Percentiles rank a stretch among this genome's conserved stretches.
These are phyloP conservation scores for Fistularia tabacaria DNA, from an alignment of 2,797 vertebrate genomes.

Conservation along the genomic window DNA sequence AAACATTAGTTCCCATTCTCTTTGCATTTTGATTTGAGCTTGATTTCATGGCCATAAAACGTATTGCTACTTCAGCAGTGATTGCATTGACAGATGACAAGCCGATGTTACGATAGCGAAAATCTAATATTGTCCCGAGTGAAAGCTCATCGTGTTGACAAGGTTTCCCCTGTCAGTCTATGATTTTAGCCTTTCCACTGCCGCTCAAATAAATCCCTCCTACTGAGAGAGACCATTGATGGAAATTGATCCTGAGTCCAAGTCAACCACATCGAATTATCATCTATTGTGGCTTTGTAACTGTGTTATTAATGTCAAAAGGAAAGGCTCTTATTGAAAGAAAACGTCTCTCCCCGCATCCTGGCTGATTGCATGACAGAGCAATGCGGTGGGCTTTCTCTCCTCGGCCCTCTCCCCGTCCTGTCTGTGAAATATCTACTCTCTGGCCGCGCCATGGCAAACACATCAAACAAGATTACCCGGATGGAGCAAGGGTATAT, in stretches of 20 bases:
- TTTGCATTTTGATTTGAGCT: too few relatives aligned
- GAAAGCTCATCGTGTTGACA: constrained; percentile 11
- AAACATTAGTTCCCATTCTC: too few relatives aligned
- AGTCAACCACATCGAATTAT: constrained; percentile 24
- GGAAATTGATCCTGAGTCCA: constrained; percentile 26
- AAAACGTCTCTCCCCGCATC: constrained; percentile 21
- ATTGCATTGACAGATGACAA: too few relatives aligned
- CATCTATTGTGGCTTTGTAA: constrained; percentile 30
- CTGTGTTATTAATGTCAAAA: constrained; percentile 49
- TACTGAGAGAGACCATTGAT: constrained; percentile 10
- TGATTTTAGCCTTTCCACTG: constrained; percentile 5
- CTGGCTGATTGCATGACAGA: constrained; percentile 33
- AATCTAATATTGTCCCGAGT: constrained; percentile 2
- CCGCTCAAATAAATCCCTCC: constrained; percentile 8
- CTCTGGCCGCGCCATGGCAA: constrained; percentile 49
- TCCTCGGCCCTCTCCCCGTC: constrained; percentile 24
- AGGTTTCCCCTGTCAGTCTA: constrained; percentile 7
- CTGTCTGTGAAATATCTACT: constrained; percentile 48
- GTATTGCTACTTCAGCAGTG: too few relatives aligned
- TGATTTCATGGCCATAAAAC: too few relatives aligned
- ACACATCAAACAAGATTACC: constrained; percentile 66
- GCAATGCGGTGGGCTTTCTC: constrained; percentile 30
- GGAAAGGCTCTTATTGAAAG: constrained; percentile 20
- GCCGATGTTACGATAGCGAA: neutral
- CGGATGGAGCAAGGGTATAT: constrained; percentile 67